Percentiles rank a stretch among this genome's conserved stretches.
These are phyloP conservation scores for Dioctria rufipes DNA, from an alignment of 2,888 invertebrate species.

Conservation along the genomic window DNA sequence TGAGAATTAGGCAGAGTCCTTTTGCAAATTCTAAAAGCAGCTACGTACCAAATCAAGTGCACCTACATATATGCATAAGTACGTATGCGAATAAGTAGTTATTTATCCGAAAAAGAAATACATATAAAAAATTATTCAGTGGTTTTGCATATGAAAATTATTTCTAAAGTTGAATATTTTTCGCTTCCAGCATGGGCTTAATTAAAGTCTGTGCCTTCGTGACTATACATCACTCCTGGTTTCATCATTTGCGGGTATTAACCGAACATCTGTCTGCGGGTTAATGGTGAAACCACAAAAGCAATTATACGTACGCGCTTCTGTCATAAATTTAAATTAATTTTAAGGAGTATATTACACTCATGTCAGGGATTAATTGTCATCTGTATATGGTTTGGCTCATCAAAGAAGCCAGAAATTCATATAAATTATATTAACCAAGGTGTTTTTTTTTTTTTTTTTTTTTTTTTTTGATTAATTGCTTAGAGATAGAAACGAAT, in stretches of 20 bases:
- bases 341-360: conserved; percentile 25
- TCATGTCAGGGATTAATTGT: conserved; percentile 32
- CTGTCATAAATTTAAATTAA: conserved; percentile 41
- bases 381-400: conserved; percentile 13
- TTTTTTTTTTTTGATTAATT: no score
- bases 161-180: no score
- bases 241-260: conserved; percentile 26
- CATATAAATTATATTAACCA: not conserved
- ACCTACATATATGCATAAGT: no score
- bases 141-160: no score
- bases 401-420: conserved; percentile 29
- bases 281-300: conserved; percentile 39
- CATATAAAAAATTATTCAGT: no score
- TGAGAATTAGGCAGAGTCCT: no score
- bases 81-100: no score
- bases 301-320: conserved; percentile 15
- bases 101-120: no score
- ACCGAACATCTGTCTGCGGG: conserved; percentile 29
- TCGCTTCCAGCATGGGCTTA: not conserved
- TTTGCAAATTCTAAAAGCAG: no score
- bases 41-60: no score
- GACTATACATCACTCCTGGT: conserved; percentile 20
- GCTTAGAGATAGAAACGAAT: no score
- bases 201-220: conserved; percentile 40
- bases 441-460: no score